These are phyloP conservation scores for Luperina nickerlii DNA, from an alignment of 2,888 invertebrate species.

Conservation along the genomic window DNA sequence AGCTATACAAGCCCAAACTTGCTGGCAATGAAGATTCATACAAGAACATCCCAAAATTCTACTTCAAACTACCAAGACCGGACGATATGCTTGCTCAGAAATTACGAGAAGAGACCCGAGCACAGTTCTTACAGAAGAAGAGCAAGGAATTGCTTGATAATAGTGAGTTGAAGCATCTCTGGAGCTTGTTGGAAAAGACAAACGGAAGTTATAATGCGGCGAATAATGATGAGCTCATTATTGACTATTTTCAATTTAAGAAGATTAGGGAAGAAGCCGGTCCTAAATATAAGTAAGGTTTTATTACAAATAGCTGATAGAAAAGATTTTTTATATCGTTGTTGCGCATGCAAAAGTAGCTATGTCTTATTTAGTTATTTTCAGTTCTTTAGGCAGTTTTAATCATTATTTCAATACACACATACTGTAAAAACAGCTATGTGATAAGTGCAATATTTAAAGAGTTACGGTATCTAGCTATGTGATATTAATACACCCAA, in stretches of 20 bases:
- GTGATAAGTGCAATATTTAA: no score
- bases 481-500: no score
- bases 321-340: constrained; percentile 6
- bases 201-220: constrained; percentile 93
- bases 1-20: constrained; percentile 88
- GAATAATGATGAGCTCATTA: constrained; percentile 94
- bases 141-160: constrained; percentile 96
- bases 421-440: no score
- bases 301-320: background rate
- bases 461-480: no score
- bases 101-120: constrained; percentile 96
- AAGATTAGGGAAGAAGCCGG: constrained; percentile 94
- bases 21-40: constrained; percentile 88
- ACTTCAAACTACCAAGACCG: constrained; percentile 93
- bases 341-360: no score
- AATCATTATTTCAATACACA: no score
- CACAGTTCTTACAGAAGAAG: constrained; percentile 95
- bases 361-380: no score
- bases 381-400: no score
- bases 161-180: constrained; percentile 95
- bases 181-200: constrained; percentile 95
- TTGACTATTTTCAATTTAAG: constrained; percentile 96
- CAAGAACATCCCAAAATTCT: constrained; percentile 93
- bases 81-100: constrained; percentile 95
- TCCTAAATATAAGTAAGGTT: constrained; percentile 92